These are phyloP conservation scores for Clavelina lepadiformis DNA, from an alignment of 23 tunicate genomes.

Conservation along the genomic window DNA sequence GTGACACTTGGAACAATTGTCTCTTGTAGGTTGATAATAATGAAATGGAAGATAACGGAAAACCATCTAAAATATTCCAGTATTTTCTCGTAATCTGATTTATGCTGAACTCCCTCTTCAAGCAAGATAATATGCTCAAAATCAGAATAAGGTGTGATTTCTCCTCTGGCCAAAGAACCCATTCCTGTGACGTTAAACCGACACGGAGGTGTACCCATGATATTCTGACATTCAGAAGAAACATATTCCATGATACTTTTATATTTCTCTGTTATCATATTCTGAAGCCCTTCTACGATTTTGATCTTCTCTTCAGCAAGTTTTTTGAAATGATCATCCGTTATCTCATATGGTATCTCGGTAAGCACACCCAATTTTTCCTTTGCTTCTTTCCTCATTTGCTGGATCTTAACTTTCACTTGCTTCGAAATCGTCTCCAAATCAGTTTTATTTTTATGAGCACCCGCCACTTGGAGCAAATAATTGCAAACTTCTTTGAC, in stretches of 20 bases:
- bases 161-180: constrained; percentile 40
- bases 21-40: constrained; percentile 33
- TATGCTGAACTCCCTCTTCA: constrained; percentile 26
- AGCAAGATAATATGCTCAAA: constrained; percentile 30
- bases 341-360: constrained; percentile 5
- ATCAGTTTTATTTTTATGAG: not conserved
- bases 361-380: not conserved
- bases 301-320: not conserved
- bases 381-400: not conserved
- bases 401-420: not conserved
- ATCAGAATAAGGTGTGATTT: constrained; percentile 50
- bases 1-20: constrained; percentile 18
- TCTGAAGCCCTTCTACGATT: constrained; percentile 6
- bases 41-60: constrained; percentile 29
- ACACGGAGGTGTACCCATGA: constrained; percentile 50
- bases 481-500: constrained; percentile 1
- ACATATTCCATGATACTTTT: constrained; percentile 24
- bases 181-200: constrained; percentile 28
- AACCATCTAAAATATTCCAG: constrained; percentile 64
- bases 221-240: constrained; percentile 14
- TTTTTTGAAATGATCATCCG: not conserved
- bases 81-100: constrained; percentile 5
- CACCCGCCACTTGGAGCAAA: constrained; percentile 6
- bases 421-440: not conserved
- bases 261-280: constrained; percentile 9